Evolutionary conservation across 2,113 vertebrate species (phyloP).

Genomic region (Zosterops pallidus): DNA sequence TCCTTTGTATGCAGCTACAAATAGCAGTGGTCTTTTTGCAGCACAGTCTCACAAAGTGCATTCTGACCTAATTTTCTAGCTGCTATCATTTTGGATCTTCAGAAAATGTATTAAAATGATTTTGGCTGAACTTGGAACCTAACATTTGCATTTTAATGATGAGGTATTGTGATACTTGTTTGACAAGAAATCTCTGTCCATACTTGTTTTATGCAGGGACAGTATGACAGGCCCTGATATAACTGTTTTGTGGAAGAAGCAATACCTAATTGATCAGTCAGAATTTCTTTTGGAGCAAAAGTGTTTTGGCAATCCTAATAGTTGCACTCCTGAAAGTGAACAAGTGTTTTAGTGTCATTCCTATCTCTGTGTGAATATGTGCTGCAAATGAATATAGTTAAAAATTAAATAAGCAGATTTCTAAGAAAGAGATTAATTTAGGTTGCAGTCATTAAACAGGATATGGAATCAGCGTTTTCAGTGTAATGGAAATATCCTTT

Average conservation of each 20-base stretch:
- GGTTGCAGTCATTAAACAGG: neutral
- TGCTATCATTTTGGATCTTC: neutral
- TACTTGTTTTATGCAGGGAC: neutral
- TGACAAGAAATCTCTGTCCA: neutral
- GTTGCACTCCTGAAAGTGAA: neutral
- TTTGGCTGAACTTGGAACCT: neutral
- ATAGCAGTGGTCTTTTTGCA: neutral
- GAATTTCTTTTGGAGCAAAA: neutral
- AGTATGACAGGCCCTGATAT: neutral
- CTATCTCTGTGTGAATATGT: neutral
- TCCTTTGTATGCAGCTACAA: neutral
- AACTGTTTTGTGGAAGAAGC: neutral
- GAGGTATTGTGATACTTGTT: neutral
- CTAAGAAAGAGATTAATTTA: neutral
- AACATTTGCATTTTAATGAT: neutral
- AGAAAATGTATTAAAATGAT: neutral
- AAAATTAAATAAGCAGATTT: neutral
- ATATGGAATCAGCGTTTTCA: neutral
- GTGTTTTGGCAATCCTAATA: neutral
- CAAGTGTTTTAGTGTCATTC: neutral
- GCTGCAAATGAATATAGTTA: neutral
- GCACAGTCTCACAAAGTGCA: neutral
- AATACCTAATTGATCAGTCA: neutral
- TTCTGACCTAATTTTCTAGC: slow-evolving; percentile 2
- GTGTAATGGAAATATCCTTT: neutral